Conservation (phyloP, 2,888 invertebrate species). For the Protonemura montana region DNA sequence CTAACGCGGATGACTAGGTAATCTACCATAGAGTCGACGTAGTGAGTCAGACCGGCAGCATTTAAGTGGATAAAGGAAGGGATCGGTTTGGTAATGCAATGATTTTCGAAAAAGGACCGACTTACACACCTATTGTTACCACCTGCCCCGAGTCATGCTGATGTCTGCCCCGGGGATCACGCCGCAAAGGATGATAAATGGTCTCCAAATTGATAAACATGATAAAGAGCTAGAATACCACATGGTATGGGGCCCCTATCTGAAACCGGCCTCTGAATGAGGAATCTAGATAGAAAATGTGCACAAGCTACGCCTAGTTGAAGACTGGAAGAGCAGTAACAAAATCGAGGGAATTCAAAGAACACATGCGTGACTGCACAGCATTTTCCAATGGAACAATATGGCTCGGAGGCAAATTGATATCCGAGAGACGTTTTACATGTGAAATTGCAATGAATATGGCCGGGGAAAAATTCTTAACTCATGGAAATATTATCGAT, state of each 20-base stretch:
- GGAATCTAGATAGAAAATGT: neutral
- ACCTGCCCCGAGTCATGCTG: neutral
- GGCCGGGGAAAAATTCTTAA: too few relatives aligned
- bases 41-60: too few relatives aligned
- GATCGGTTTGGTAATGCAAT: neutral
- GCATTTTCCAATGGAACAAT: neutral
- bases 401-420: neutral
- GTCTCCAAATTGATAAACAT: neutral
- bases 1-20: too few relatives aligned
- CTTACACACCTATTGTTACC: neutral
- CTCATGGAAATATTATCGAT: too few relatives aligned
- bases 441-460: neutral
- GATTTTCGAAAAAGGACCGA: neutral
- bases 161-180: neutral
- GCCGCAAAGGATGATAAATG: neutral
- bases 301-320: neutral
- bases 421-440: neutral
- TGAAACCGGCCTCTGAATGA: neutral
- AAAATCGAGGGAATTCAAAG: neutral
- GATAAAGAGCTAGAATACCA: neutral
- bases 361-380: constrained; percentile 3
- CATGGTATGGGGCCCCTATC: neutral
- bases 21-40: too few relatives aligned
- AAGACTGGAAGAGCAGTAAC: neutral
- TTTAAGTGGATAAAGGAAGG: neutral